Evolutionary conservation across 2,113 vertebrate species (phyloP).

Genomic region (Sapajus apella): DNA sequence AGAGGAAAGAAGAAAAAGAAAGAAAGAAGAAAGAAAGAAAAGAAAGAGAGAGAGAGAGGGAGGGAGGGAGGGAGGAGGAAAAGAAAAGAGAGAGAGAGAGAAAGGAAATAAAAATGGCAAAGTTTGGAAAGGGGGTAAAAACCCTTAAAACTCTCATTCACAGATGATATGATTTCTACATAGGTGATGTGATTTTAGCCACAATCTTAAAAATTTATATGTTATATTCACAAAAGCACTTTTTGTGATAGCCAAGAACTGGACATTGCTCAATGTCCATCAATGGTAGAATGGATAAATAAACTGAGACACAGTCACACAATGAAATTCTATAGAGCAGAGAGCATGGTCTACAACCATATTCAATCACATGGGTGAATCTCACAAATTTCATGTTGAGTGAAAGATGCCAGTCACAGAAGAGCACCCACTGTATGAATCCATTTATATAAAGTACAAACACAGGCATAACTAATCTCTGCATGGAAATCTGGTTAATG

Average conservation of each 20-base stretch:
- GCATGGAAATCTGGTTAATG: not conserved
- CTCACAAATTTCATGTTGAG: not conserved
- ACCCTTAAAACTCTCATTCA: not conserved
- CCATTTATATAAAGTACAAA: not conserved
- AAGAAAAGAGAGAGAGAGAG: fast-evolving
- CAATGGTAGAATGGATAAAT: not conserved
- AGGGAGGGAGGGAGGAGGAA: no score
- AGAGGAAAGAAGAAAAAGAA: no score
- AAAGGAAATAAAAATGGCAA: not conserved
- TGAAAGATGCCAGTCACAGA: not conserved
- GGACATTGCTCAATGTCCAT: not conserved
- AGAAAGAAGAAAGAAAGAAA: no score
- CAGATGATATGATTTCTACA: not conserved
- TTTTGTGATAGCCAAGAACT: not conserved
- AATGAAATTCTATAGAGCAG: fast-evolving
- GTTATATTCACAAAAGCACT: not conserved
- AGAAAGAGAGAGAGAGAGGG: no score
- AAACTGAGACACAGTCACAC: not conserved
- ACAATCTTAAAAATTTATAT: not conserved
- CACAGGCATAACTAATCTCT: not conserved
- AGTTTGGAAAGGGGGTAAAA: not conserved
- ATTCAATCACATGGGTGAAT: not conserved
- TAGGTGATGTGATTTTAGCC: not conserved
- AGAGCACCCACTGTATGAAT: not conserved
- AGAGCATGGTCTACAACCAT: not conserved